Base-by-base conservation (phyloP, 2,113 vertebrate genomes). In the Tapirus terrestris region DNA sequence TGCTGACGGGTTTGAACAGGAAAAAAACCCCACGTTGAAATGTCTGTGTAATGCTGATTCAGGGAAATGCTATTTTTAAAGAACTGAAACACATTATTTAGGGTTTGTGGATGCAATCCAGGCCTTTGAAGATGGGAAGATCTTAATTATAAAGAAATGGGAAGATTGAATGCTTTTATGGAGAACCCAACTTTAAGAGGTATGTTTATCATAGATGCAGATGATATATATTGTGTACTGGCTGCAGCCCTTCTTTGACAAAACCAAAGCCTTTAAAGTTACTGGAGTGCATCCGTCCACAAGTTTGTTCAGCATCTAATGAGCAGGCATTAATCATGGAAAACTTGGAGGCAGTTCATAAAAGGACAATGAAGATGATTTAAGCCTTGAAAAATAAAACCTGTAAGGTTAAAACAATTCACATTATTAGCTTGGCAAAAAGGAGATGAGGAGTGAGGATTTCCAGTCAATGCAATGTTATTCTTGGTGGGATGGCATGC, bases 91-190 rank as follows among this genome's bases (percentile, higher is more conserved):
- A 82, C 63, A 85, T 98, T 97, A 97, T 97, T 98, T 97, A 97
- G 91, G 81, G 96, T 58, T 94, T 91, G 73, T 98, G 96, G 94
- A 96, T 89, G 16, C 92, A 92, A 86, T 96, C 96, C 97, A 98
- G 93, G 85, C 82, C 97, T 98, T 98, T 98, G 97, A 98, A 97
- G 96, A 96, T 96, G 77, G 89, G 94, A 97, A 96, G 83, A 97
- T 96, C 96, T 97, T 98, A 98, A 98, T 98, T 97, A 94, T 96
- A 96, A 97, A 96, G 96, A 97, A 97, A 95, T 92, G 58, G 95
- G 81, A 97, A 97, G 97, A 97, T 89, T 97, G 85, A 96, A 89
- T 98, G 89, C 96, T 94, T 97, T 96, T 91, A 61, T 77, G 81
- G 81, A 88, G 96, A 91, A 86, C 39, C 68, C 85, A 67, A 94